phyloP scores from a whole-genome alignment of 1,140 invertebrate genomes.

The Macrosteles quadrilineatus region DNA sequence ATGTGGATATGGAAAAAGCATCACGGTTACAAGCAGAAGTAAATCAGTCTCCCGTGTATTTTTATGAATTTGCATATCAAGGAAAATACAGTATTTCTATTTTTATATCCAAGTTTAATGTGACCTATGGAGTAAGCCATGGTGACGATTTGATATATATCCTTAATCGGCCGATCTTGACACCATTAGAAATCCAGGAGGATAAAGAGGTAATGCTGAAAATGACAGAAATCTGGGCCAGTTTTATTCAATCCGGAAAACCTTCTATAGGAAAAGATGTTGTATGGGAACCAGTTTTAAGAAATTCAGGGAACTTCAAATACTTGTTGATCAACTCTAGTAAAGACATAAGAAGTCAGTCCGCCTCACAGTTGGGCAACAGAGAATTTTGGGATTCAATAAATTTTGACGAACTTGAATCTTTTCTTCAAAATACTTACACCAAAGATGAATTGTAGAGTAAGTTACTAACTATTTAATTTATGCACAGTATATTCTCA shows the following conservation, averaged over 20 bases:
- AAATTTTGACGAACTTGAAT: neutral
- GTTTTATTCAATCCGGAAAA: neutral
- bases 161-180: neutral
- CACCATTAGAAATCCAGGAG: neutral
- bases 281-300: neutral
- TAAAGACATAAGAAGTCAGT: neutral
- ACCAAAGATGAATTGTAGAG: too few relatives aligned
- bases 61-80: constrained; percentile 41
- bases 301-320: neutral
- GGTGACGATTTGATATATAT: constrained; percentile 38
- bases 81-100: constrained; percentile 37
- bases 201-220: constrained; percentile 13
- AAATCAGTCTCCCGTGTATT: constrained; percentile 37
- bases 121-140: constrained; percentile 38
- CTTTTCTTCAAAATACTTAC: too few relatives aligned
- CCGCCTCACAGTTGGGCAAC: neutral
- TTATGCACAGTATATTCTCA: too few relatives aligned
- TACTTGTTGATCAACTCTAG: constrained; percentile 3
- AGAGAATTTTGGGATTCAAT: neutral
- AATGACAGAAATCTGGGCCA: neutral
- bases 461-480: too few relatives aligned
- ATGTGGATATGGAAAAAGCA: constrained; percentile 36
- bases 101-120: neutral
- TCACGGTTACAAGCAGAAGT: constrained; percentile 34
- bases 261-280: neutral